phyloP scores from a whole-genome alignment of 2,888 invertebrate genomes.

The Rhimphoctona megacephalus region DNA sequence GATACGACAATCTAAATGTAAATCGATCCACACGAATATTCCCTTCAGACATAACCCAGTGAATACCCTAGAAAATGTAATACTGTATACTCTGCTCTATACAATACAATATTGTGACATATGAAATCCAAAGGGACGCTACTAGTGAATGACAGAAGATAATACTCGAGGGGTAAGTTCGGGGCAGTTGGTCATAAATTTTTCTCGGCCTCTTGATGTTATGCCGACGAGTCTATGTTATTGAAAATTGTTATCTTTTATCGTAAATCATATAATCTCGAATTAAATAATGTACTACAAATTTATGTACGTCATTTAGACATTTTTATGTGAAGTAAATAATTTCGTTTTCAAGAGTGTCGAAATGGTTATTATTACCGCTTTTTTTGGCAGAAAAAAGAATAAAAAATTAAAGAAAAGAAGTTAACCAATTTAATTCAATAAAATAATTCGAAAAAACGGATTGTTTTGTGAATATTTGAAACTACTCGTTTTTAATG shows the following conservation, averaged over 20 bases:
- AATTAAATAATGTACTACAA: not conserved
- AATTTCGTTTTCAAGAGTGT: not conserved
- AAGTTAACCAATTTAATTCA: too few relatives aligned
- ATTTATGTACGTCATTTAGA: constrained; percentile 12
- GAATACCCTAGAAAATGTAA: constrained; percentile 21
- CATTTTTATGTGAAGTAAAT: not conserved
- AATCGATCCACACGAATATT: constrained; percentile 48
- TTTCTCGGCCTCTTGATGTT: constrained; percentile 25
- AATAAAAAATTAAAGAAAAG: too few relatives aligned
- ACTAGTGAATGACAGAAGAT: constrained; percentile 15
- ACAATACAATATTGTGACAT: constrained; percentile 3
- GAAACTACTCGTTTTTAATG: too few relatives aligned
- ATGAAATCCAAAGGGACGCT: constrained; percentile 17
- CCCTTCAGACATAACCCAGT: constrained; percentile 25
- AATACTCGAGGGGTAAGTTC: constrained; percentile 8
- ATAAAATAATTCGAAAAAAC: too few relatives aligned
- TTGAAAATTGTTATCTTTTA: constrained; percentile 57
- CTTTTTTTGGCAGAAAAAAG: too few relatives aligned
- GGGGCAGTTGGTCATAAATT: constrained; percentile 55
- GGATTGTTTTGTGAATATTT: too few relatives aligned
- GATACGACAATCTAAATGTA: constrained; percentile 62
- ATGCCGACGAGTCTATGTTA: constrained; percentile 53
- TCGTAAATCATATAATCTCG: constrained; percentile 49
- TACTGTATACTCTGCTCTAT: not conserved
- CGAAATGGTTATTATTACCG: not conserved